Percentiles rank a stretch among this genome's conserved stretches.
phyloP scores from a whole-genome alignment of 2,113 vertebrate species.

The Engystomops pustulosus region DNA sequence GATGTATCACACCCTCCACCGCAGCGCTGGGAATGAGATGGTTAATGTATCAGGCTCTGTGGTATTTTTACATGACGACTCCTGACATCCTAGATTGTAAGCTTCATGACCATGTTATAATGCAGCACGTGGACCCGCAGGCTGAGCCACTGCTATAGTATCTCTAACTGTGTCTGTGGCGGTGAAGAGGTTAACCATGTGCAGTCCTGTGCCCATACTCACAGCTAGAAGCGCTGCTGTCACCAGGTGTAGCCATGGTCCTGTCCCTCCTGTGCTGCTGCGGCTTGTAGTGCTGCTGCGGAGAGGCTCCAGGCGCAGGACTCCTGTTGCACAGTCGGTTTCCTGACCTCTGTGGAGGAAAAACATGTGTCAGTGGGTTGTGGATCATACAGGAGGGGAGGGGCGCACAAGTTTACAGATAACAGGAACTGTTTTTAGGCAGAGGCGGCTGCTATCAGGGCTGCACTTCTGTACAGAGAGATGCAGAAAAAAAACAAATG shows the following conservation, averaged over 20 bases:
- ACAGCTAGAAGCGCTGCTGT: slow-evolving; percentile 60
- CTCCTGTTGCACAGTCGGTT: slow-evolving; percentile 57
- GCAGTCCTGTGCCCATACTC: slow-evolving; percentile 64
- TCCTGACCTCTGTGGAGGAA: slow-evolving; percentile 69
- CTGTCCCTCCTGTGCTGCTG: background rate
- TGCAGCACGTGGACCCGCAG: background rate
- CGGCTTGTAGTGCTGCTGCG: background rate
- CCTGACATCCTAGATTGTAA: background rate
- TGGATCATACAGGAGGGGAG: slow-evolving; percentile 74
- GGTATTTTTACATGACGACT: background rate
- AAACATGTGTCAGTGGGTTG: slow-evolving; percentile 71
- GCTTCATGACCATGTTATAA: background rate
- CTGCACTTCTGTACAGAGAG: background rate
- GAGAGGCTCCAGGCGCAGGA: slow-evolving; percentile 2
- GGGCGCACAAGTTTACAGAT: slow-evolving; percentile 71
- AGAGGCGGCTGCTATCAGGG: slow-evolving; percentile 2
- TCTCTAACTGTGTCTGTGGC: background rate
- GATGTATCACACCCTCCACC: too few species aligned
- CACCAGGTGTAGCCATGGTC: slow-evolving; percentile 5
- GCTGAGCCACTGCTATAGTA: background rate
- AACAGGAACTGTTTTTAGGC: slow-evolving; percentile 67
- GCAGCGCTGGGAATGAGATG: background rate
- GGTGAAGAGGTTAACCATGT: background rate
- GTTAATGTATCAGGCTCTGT: background rate
- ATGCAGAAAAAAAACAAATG: background rate